Percentiles rank a stretch among this genome's conserved stretches.
phyloP scores from a whole-genome alignment of 2,113 vertebrate genomes.

The Apus apus region DNA sequence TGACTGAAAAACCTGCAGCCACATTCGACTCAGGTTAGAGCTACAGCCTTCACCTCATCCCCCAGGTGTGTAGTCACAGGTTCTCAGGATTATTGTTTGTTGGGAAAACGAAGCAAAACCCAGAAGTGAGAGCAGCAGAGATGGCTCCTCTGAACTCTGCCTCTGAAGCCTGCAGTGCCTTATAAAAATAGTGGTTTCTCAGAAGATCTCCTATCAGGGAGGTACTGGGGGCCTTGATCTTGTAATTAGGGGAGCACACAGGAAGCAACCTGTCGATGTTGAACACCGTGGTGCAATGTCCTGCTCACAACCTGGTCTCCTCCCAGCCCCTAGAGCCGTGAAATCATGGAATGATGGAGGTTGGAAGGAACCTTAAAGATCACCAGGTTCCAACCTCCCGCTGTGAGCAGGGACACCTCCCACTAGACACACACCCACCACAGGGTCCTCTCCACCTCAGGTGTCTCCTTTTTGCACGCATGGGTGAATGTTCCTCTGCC shows the following conservation, averaged over 20 bases:
- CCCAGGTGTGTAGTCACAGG: background rate
- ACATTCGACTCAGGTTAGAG: background rate
- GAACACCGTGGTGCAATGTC: fast-evolving
- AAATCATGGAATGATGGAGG: too few relatives aligned
- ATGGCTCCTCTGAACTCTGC: fast-evolving
- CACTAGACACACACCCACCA: background rate
- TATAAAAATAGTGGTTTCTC: background rate
- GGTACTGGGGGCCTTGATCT: background rate
- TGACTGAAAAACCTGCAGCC: background rate
- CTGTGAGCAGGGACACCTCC: too few relatives aligned
- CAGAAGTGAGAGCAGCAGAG: background rate
- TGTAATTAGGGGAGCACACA: background rate
- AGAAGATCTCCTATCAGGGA: background rate
- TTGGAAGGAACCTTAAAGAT: too few relatives aligned
- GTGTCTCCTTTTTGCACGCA: background rate
- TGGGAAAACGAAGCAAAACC: background rate
- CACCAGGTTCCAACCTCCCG: too few relatives aligned
- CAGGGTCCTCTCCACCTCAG: background rate
- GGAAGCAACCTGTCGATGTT: background rate
- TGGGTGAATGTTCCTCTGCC: fast-evolving
- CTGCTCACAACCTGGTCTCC: background rate
- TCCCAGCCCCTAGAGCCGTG: background rate
- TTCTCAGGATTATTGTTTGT: background rate
- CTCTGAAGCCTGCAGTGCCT: background rate
- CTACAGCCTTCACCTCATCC: background rate